Conservation (phyloP, 2,113 vertebrate genomes). For the Aspidoscelis tigris region DNA sequence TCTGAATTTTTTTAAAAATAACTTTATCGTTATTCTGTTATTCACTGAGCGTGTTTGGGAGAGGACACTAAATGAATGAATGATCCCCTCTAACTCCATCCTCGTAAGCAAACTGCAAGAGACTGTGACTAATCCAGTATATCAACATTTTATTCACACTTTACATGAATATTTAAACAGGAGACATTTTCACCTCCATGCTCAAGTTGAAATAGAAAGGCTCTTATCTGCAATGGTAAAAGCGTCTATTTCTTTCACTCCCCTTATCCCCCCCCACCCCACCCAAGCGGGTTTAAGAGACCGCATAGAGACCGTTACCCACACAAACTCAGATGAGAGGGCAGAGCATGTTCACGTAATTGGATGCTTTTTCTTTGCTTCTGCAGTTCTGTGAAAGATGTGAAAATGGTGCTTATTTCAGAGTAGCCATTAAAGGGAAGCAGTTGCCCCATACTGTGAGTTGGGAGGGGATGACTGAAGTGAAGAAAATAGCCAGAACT, state of each 20-base stretch:
- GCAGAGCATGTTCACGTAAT: slow-evolving; percentile 85
- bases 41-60: slow-evolving; percentile 31
- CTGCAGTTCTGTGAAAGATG: slow-evolving; percentile 77
- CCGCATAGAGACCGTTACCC: slow-evolving; percentile 77
- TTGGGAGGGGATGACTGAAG: slow-evolving; percentile 65
- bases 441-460: slow-evolving; percentile 86
- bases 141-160: slow-evolving; percentile 65
- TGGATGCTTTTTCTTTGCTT: slow-evolving; percentile 84
- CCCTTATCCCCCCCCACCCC: neutral
- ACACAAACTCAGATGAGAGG: slow-evolving; percentile 79
- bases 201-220: slow-evolving; percentile 71
- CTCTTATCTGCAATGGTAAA: slow-evolving; percentile 73
- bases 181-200: slow-evolving; percentile 59
- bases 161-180: slow-evolving; percentile 74
- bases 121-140: slow-evolving; percentile 42
- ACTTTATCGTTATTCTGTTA: slow-evolving; percentile 35
- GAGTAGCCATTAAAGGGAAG: slow-evolving; percentile 86
- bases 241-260: slow-evolving; percentile 57
- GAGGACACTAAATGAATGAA: slow-evolving; percentile 17
- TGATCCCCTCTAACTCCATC: slow-evolving; percentile 25
- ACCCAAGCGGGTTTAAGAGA: slow-evolving; percentile 62
- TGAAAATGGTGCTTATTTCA: slow-evolving; percentile 82
- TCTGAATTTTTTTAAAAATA: slow-evolving; percentile 39
- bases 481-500: slow-evolving; percentile 88
- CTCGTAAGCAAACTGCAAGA: slow-evolving; percentile 32